Conservation (phyloP, 2,113 vertebrate species). For the Ahaetulla prasina region DNA sequence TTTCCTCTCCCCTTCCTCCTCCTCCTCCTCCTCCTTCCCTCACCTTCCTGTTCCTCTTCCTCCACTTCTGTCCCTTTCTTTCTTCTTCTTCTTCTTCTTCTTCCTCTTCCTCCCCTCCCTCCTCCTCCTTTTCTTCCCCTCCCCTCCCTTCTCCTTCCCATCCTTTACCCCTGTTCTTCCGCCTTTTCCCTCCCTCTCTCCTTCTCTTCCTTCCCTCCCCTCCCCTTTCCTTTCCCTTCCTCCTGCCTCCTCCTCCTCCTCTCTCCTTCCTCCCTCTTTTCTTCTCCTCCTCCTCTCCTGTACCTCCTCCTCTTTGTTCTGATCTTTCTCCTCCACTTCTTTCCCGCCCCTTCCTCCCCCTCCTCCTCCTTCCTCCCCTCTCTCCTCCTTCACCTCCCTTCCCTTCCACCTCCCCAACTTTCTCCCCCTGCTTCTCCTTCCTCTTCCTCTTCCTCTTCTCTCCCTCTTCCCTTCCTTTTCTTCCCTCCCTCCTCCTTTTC, state of each 20-base stretch:
- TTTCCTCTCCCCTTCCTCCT: neutral
- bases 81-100: neutral
- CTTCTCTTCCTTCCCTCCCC: neutral
- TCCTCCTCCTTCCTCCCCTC: too few relatives aligned
- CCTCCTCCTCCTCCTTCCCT: neutral
- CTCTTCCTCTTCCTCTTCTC: neutral
- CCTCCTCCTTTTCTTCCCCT: neutral
- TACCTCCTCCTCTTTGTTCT: too few relatives aligned
- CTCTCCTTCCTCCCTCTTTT: neutral
- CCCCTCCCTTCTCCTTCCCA: neutral
- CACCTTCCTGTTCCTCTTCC: too few relatives aligned
- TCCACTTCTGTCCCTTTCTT: too few relatives aligned
- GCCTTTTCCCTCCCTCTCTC: neutral
- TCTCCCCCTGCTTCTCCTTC: too few relatives aligned
- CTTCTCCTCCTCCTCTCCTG: neutral
- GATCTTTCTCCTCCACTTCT: neutral
- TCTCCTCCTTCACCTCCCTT: too few relatives aligned
- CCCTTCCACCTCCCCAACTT: rapidly evolving
- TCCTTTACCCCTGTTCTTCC: too few relatives aligned
- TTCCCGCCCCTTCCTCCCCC: neutral
- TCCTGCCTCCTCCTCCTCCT: too few relatives aligned
- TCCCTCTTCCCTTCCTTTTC: too few relatives aligned
- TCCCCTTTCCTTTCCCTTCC: too few relatives aligned
- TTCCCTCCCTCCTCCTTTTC: neutral
- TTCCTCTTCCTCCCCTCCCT: neutral